Evolutionary conservation across 2,113 vertebrate genomes (phyloP).

Genomic region (Aplodontia rufa): DNA sequence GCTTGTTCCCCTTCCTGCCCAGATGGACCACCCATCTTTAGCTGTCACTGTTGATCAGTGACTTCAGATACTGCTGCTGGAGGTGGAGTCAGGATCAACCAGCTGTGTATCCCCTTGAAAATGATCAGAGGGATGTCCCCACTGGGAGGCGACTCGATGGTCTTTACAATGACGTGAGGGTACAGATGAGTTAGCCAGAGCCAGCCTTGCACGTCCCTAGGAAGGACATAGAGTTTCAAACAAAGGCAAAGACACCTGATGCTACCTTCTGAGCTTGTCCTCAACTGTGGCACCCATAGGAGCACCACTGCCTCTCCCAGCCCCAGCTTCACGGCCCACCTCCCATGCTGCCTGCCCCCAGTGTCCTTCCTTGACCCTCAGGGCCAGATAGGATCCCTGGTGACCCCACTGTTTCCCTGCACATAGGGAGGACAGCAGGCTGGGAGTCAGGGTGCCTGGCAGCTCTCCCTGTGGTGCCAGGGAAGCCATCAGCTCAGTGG

Average conservation of each 20-base stretch:
- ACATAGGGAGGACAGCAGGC: fast-evolving
- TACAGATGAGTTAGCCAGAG: fast-evolving
- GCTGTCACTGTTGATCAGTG: neutral
- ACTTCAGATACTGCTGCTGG: neutral
- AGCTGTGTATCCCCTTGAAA: neutral
- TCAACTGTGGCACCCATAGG: fast-evolving
- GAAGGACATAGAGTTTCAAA: too few species aligned
- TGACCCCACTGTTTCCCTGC: neutral
- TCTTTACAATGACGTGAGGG: fast-evolving
- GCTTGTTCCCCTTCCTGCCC: too few species aligned
- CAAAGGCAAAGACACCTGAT: fast-evolving
- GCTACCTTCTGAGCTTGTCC: neutral
- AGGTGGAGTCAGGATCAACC: neutral
- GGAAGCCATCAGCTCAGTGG: fast-evolving
- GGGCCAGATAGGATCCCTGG: fast-evolving
- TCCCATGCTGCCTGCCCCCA: neutral
- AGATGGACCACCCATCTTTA: neutral
- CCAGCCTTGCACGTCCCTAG: neutral
- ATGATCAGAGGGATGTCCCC: neutral
- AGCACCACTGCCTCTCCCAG: neutral
- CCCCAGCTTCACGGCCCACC: neutral
- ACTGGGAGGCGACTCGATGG: fast-evolving
- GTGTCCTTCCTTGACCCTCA: neutral
- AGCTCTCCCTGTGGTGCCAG: too few species aligned
- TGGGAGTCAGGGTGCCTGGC: too few species aligned